Conservation (phyloP, 1,140 invertebrate genomes). For the Trichonephila inaurata region DNA sequence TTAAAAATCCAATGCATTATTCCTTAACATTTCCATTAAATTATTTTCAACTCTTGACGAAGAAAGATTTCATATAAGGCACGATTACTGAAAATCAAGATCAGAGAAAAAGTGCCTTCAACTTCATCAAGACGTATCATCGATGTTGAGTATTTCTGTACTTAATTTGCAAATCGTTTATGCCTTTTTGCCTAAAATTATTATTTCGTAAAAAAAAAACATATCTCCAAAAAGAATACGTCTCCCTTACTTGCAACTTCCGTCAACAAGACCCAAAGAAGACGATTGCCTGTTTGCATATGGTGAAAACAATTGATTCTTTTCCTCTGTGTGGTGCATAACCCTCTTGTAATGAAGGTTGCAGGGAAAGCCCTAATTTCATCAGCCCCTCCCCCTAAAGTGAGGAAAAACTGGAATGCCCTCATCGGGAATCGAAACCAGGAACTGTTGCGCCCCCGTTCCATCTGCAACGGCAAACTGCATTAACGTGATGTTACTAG, state of each 20-base stretch:
- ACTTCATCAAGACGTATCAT: too few relatives aligned
- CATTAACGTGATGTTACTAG: conserved; percentile 59
- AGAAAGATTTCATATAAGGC: too few relatives aligned
- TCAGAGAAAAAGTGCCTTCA: too few relatives aligned
- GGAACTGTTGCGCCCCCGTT: conserved; percentile 26
- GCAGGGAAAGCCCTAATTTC: conserved; percentile 38
- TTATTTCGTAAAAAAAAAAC: background rate
- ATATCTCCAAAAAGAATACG: background rate
- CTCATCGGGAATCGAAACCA: conserved; percentile 71
- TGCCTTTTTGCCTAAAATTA: background rate
- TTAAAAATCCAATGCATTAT: too few relatives aligned
- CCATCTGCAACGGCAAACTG: conserved; percentile 44
- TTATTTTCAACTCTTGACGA: too few relatives aligned
- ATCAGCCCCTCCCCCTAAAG: conserved; percentile 12
- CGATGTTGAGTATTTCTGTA: too few relatives aligned
- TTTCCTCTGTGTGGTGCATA: conserved; percentile 2
- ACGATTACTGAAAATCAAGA: too few relatives aligned
- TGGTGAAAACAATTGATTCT: conserved; percentile 18
- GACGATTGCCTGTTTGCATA: background rate
- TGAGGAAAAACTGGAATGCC: conserved; percentile 47
- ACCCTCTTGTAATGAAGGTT: conserved; percentile 36
- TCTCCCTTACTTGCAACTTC: background rate
- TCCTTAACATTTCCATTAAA: too few relatives aligned
- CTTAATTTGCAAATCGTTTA: too few relatives aligned
- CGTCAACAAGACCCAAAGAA: background rate